Base-by-base conservation (phyloP, 2,113 vertebrate genomes). In the Struthidea cinerea region DNA sequence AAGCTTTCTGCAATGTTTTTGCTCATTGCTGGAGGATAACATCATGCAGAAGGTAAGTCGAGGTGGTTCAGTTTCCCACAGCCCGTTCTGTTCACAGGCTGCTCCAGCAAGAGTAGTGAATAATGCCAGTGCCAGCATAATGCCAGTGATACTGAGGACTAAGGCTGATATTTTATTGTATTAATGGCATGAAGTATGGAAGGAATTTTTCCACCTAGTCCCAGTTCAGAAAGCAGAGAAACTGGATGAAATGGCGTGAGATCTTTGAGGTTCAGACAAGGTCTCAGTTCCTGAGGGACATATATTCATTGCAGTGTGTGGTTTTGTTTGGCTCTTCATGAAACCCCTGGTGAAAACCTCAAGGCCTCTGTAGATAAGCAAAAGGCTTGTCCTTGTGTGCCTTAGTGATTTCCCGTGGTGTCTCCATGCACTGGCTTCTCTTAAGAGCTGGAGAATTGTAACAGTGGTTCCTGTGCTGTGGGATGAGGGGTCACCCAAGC, bases 401-500 rank as follows among this genome's bases (percentile, higher is more conserved):
- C 78, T 49, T 13, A 8, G 37, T 0, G 1, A 56, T 53, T 39
- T 63, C 35, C n/a, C 3, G 0, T 42, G 44, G 5, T 55, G 39
- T 26, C 28, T 50, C 61, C 70, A 6, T 21, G 33, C 15, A 0
- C 50, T 9, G 28, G 21, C 18, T 24, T 47, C 57, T 46, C 61
- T 27, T 18, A 7, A 4, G 63, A 76, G 53, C 76, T 41, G 27
- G n/a, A 41, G 26, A 35, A 27, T 1, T 24, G 7, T 1, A 1
- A 4, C 24, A 18, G 44, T 17, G 41, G 16, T 8, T 64, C 57
- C 39, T 21, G 32, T 24, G 41, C 57, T 4, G 0, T 5, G 24
- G 28, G 20, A 26, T 7, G 39, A 46, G n/a, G 46, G 26, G 10
- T 37, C 73, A 33, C 41, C 64, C 11, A n/a, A 79, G 22, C 35